Evolutionary conservation across 2,797 vertebrate genomes (phyloP).

Genomic region (Neostethus bicornis): DNA sequence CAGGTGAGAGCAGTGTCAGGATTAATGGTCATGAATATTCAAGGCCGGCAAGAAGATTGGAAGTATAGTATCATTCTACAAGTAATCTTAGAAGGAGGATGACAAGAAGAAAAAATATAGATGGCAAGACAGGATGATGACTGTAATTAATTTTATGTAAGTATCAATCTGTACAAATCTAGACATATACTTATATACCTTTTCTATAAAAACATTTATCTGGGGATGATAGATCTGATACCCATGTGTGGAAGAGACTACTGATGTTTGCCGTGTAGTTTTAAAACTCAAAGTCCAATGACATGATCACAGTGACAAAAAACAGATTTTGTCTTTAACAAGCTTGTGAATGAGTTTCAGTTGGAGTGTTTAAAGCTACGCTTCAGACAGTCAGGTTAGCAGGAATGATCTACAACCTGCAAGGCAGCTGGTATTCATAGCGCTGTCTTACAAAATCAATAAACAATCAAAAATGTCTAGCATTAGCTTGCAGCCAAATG

Average conservation of each 20-base stretch:
- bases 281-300: too few relatives aligned
- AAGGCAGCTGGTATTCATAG: not conserved
- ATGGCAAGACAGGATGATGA: too few relatives aligned
- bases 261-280: too few relatives aligned
- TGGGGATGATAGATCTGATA: too few relatives aligned
- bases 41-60: not conserved
- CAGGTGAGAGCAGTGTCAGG: constrained; percentile 8
- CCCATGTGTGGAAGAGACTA: too few relatives aligned
- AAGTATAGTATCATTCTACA: constrained; percentile 1
- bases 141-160: too few relatives aligned
- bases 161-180: too few relatives aligned
- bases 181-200: too few relatives aligned
- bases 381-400: not conserved
- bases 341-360: not conserved
- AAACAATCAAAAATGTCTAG: constrained; percentile 6
- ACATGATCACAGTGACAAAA: too few relatives aligned
- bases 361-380: not conserved
- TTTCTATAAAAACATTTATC: too few relatives aligned
- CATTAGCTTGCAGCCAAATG: not conserved
- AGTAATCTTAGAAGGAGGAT: not conserved
- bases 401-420: constrained; percentile 2
- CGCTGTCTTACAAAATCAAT: constrained; percentile 7
- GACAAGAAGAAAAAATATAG: not conserved
- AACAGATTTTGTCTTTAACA: not conserved
- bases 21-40: constrained; percentile 3